Evolutionary conservation across 2,797 vertebrate species (phyloP), one percentile per base, ranked within the genome.

Genomic region (Trematomus bernacchii): DNA sequence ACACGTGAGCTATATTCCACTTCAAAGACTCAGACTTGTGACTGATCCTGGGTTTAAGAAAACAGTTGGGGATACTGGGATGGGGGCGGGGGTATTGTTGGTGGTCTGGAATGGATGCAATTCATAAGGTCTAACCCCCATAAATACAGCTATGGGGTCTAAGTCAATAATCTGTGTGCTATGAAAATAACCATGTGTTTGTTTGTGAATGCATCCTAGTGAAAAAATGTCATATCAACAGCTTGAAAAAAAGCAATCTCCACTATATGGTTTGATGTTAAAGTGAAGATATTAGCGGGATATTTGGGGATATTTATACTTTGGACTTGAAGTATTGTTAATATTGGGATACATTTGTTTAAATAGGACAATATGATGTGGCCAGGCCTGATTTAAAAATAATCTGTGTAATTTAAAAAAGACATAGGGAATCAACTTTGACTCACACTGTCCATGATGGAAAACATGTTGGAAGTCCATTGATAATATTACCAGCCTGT

Each of bases 391-490:
- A 53, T 58, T 21, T 60, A 27, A 27, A 27, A 27, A 27, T 0
- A 27, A 27, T 1, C 15, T 33, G 59, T 61, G 37, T 16, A 61
- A 60, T 19, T 19, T 37, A 21, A 19, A n/a, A 59, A 60, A 60
- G 19, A 23, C n/a, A 37, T 37, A 37, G 33, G 33, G 33, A 37
- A 37, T 9, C 1, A 9, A 37, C 33, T 43, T 73, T 46, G 16
- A 46, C 27, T 47, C 12, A 23, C 40, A 44, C 21, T 43, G 9
- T 67, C 33, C 16, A 23, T 37, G 15, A 40, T 58, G 27, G 53
- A 55, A 55, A 57, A 57, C 61, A 15, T 42, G 46, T 21, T 62
- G 57, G 12, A 55, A n/a, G 61, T 51, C 55, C 57, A 63, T 27
- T 68, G 37, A 67, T 21, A 46, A 60, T n/a, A 65, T 9, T 3